A percentile compares a stretch with the other conserved stretches of the same genome.
Evolutionary conservation across 2,797 vertebrate genomes (phyloP).

Genomic region (Prionace glauca): DNA sequence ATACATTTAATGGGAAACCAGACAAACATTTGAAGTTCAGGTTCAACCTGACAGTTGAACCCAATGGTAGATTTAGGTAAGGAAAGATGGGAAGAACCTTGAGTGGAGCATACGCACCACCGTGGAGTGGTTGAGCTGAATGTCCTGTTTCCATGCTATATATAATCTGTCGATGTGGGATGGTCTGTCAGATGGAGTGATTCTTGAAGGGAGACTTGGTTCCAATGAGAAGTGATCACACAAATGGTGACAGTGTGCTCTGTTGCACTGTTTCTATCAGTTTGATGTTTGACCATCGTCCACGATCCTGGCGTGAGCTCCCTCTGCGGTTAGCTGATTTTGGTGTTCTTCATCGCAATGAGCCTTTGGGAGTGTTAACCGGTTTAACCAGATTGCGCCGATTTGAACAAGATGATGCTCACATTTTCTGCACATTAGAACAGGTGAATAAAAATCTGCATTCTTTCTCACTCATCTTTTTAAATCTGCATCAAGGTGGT

Average conservation of each 20-base stretch:
- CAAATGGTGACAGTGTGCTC: background rate
- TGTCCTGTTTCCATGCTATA: background rate
- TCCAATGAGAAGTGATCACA: background rate
- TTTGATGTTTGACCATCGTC: constrained; percentile 85
- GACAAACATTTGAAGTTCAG: too few species aligned
- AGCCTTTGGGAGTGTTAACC: constrained; percentile 77
- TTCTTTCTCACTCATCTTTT: background rate
- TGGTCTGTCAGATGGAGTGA: background rate
- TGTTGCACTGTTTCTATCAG: constrained; percentile 49
- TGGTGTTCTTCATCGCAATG: constrained; percentile 87
- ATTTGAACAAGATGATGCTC: constrained; percentile 95
- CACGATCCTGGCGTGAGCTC: constrained; percentile 88
- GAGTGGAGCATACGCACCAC: background rate
- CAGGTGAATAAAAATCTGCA: constrained; percentile 62
- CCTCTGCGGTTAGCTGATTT: constrained; percentile 87
- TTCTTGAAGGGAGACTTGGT: background rate
- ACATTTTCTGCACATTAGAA: constrained; percentile 88
- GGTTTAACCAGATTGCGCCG: constrained; percentile 83
- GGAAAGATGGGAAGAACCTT: too few species aligned
- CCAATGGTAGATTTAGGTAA: too few species aligned
- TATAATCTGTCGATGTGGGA: background rate
- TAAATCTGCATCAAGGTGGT: background rate
- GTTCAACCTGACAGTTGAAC: too few species aligned
- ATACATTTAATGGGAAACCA: too few species aligned
- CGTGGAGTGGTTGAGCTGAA: background rate